Evolutionary conservation across 2,888 invertebrate species (phyloP).

Genomic region (Melieria omissa): DNA sequence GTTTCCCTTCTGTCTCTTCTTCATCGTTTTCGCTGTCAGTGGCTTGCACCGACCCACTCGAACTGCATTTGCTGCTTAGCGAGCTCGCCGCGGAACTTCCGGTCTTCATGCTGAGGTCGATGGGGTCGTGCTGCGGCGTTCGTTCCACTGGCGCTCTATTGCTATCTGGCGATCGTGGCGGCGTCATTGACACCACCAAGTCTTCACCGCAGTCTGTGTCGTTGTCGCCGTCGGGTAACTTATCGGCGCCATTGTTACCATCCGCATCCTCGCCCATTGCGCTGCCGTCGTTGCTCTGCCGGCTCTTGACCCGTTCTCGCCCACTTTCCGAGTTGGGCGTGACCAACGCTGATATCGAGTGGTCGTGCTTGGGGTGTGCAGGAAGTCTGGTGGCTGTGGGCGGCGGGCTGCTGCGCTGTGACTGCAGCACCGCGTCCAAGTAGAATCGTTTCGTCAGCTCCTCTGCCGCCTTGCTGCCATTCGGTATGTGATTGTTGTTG

Average conservation of each 20-base stretch:
- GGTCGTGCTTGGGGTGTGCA: slow-evolving; percentile 55
- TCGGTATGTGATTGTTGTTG: slow-evolving; percentile 65
- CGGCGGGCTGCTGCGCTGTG: slow-evolving; percentile 69
- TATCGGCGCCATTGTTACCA: not conserved
- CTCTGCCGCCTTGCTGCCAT: slow-evolving; percentile 73
- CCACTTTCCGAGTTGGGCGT: slow-evolving; percentile 65
- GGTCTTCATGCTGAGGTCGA: slow-evolving; percentile 82
- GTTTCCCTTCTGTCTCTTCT: slow-evolving; percentile 1
- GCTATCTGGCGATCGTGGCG: slow-evolving; percentile 68
- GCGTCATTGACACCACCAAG: slow-evolving; percentile 70
- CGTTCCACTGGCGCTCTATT: slow-evolving; percentile 47
- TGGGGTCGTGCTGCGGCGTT: slow-evolving; percentile 76
- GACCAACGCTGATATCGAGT: slow-evolving; percentile 61
- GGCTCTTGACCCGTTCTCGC: slow-evolving; percentile 55
- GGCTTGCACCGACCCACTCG: slow-evolving; percentile 43
- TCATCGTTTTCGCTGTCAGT: slow-evolving; percentile 49
- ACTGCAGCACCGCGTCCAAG: slow-evolving; percentile 79
- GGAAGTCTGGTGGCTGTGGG: slow-evolving; percentile 55
- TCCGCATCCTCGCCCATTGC: not conserved
- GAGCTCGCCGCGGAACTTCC: slow-evolving; percentile 67
- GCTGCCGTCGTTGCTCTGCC: slow-evolving; percentile 55
- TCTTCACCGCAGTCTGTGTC: slow-evolving; percentile 67
- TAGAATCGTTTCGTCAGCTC: slow-evolving; percentile 78
- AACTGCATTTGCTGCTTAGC: slow-evolving; percentile 54
- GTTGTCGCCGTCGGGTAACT: slow-evolving; percentile 37